Conservation (phyloP, 2,113 vertebrate species). For the Pomatorhinus ruficollis region DNA sequence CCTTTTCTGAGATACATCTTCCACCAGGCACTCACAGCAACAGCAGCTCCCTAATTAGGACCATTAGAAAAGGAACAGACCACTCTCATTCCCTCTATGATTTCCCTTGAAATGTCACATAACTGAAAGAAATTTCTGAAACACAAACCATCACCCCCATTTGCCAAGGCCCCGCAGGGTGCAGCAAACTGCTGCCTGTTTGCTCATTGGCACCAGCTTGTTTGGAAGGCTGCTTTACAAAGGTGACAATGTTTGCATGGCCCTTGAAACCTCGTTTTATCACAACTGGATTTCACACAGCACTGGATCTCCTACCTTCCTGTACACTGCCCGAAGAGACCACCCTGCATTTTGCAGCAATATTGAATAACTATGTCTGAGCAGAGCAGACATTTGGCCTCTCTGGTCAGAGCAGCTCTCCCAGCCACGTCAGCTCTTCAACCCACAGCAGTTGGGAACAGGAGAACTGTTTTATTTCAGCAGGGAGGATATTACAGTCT, state of each 20-base stretch:
- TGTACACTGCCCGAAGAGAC: not conserved
- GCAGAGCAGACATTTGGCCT: not conserved
- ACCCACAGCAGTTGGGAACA: not conserved
- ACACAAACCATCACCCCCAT: not conserved
- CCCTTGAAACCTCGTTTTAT: not conserved
- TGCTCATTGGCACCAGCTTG: not conserved
- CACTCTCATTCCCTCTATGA: not conserved
- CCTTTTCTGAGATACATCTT: not conserved
- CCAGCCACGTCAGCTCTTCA: not conserved
- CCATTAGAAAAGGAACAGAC: not conserved
- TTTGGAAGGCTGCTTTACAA: not conserved
- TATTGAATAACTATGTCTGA: not conserved
- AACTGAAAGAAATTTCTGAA: not conserved
- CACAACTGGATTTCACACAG: not conserved
- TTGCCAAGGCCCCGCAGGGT: not conserved
- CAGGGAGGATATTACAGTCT: not conserved
- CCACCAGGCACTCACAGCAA: not conserved
- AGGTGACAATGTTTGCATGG: not conserved
- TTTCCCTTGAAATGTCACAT: not conserved
- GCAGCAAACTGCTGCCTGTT: not conserved
- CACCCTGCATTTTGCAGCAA: not conserved
- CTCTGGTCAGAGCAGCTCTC: not conserved
- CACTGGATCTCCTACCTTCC: not conserved
- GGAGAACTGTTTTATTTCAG: conserved; percentile 12
- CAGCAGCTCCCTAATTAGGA: not conserved